These are phyloP conservation scores for Drosophila tropicalis DNA, from an alignment of 1,140 invertebrate genomes.

Conservation along the genomic window DNA sequence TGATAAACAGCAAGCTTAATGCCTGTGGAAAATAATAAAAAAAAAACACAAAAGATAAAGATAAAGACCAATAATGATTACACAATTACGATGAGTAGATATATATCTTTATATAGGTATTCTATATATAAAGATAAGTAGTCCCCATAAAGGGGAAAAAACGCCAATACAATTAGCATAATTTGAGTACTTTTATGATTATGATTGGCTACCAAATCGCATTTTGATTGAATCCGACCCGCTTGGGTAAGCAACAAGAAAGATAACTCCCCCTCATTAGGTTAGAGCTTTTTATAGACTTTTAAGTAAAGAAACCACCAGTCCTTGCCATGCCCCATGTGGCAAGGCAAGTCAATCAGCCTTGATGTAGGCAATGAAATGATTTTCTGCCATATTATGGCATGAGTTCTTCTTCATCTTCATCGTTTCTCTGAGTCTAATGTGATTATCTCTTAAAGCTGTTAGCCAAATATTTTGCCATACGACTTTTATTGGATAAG, in stretches of 20 bases:
- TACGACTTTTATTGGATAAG: too few species aligned
- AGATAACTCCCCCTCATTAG: constrained; percentile 10
- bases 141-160: not conserved
- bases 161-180: constrained; percentile 71
- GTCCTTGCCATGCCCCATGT: not conserved
- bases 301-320: not conserved
- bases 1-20: constrained; percentile 77
- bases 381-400: constrained; percentile 3
- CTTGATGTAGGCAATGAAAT: constrained; percentile 14
- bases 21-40: constrained; percentile 59
- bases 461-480: not conserved
- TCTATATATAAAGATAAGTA: constrained; percentile 24
- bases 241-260: constrained; percentile 4
- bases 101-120: not conserved
- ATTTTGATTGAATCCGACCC: constrained; percentile 58
- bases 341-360: not conserved
- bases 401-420: too few species aligned
- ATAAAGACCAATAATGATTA: constrained; percentile 29
- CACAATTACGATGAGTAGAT: constrained; percentile 33
- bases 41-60: constrained; percentile 19
- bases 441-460: constrained; percentile 40
- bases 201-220: constrained; percentile 41
- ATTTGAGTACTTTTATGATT: constrained; percentile 32
- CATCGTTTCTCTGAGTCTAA: not conserved
- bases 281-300: constrained; percentile 11